These are phyloP conservation scores for Caenorhabditis tropicalis DNA, from an alignment of 1,140 invertebrate genomes.

Conservation along the genomic window DNA sequence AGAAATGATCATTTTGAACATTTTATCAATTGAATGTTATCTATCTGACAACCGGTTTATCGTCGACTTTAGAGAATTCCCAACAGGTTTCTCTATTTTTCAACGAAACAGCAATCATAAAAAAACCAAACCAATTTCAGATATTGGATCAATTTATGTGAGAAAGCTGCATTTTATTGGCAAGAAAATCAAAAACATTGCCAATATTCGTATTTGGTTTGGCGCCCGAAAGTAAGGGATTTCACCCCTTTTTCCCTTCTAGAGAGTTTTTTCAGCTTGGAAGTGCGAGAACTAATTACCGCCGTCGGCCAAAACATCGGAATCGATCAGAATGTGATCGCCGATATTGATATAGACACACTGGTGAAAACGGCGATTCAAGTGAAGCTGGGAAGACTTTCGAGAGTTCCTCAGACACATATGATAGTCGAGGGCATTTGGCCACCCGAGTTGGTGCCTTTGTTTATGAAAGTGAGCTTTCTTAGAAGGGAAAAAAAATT, in stretches of 20 bases:
- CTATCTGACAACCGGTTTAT: no score
- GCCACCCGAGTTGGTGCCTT: slow-evolving; percentile 68
- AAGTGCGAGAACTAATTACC: slow-evolving; percentile 63
- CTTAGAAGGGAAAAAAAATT: no score
- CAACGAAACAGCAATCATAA: not conserved
- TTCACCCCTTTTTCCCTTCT: not conserved
- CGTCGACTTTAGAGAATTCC: no score
- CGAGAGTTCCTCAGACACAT: slow-evolving; percentile 67
- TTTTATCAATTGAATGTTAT: no score
- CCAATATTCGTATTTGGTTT: slow-evolving; percentile 68
- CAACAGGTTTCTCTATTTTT: no score
- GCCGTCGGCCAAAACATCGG: slow-evolving; percentile 69
- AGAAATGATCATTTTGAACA: no score
- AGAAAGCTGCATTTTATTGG: slow-evolving; percentile 66
- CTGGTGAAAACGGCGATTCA: slow-evolving; percentile 65
- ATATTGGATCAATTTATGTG: slow-evolving; percentile 68
- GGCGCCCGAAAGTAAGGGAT: slow-evolving; percentile 64
- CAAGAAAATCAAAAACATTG: slow-evolving; percentile 65
- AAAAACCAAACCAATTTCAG: slow-evolving; percentile 37
- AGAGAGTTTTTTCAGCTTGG: slow-evolving; percentile 56
- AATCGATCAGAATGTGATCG: slow-evolving; percentile 62
- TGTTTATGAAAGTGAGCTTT: slow-evolving; percentile 61
- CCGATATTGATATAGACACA: slow-evolving; percentile 66
- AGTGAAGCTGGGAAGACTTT: slow-evolving; percentile 64
- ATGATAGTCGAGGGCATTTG: slow-evolving; percentile 69